Evolutionary conservation across 2,797 vertebrate genomes (phyloP).

Genomic region (Galagoides demidoff): DNA sequence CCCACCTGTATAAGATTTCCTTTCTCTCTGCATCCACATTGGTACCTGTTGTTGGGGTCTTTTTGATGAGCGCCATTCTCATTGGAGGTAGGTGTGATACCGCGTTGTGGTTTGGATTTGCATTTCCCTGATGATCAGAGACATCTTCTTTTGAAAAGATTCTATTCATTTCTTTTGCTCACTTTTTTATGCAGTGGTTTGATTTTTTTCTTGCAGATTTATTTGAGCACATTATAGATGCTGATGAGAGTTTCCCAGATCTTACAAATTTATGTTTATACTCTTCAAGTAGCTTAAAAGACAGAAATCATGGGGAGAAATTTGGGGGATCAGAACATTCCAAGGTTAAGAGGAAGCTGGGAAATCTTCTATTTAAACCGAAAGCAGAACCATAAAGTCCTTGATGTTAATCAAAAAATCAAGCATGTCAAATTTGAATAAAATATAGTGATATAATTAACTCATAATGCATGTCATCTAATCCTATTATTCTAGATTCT

Average conservation of each 20-base stretch:
- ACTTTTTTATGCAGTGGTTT: too few relatives aligned
- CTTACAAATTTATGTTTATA: background rate
- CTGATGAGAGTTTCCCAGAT: background rate
- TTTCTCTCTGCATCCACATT: too few relatives aligned
- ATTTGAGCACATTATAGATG: too few relatives aligned
- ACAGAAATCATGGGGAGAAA: background rate
- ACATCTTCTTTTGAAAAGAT: too few relatives aligned
- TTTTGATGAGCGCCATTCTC: too few relatives aligned
- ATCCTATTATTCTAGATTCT: background rate
- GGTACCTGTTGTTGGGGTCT: too few relatives aligned
- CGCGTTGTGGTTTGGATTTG: too few relatives aligned
- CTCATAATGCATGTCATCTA: background rate
- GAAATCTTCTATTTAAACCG: background rate
- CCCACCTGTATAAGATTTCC: too few relatives aligned
- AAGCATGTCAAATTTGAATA: background rate
- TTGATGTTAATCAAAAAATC: slow-evolving; percentile 11
- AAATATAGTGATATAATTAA: background rate
- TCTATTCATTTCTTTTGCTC: too few relatives aligned
- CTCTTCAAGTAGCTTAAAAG: background rate
- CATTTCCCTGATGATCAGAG: too few relatives aligned
- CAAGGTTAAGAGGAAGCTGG: background rate
- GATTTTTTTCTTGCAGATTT: too few relatives aligned
- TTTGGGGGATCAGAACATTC: slow-evolving; percentile 12
- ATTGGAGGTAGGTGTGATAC: too few relatives aligned
- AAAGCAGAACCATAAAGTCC: background rate